These are phyloP conservation scores for Taenaris catops DNA, from an alignment of 2,888 invertebrate species.

Conservation along the genomic window DNA sequence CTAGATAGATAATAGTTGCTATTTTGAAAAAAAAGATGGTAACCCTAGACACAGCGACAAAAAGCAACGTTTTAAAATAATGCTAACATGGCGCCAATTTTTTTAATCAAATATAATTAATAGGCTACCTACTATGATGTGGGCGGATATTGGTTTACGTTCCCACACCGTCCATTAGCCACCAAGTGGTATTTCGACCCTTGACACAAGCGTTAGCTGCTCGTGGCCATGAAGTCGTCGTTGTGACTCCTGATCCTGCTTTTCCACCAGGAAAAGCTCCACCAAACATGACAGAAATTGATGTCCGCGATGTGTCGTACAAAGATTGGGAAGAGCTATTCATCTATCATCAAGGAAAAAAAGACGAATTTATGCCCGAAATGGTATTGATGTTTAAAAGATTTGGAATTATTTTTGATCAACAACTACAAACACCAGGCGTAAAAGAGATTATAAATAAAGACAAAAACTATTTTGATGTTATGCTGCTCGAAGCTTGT, in stretches of 20 bases:
- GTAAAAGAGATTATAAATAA: slow-evolving; percentile 29
- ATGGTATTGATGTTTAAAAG: slow-evolving; percentile 13
- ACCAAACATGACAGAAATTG: slow-evolving; percentile 37
- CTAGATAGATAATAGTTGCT: too few species aligned
- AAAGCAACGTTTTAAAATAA: too few species aligned
- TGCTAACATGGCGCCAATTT: too few species aligned
- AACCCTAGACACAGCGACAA: too few species aligned
- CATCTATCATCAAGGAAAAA: slow-evolving; percentile 4
- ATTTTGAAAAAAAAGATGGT: too few species aligned
- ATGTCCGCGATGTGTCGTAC: slow-evolving; percentile 37
- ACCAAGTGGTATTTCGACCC: slow-evolving; percentile 32
- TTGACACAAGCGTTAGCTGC: slow-evolving; percentile 40
- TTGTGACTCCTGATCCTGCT: slow-evolving; percentile 34
- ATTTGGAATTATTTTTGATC: slow-evolving; percentile 23
- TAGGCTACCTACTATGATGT: slow-evolving; percentile 15
- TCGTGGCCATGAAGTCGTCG: slow-evolving; percentile 34
- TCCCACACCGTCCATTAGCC: slow-evolving; percentile 48
- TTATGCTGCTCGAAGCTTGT: slow-evolving; percentile 27
- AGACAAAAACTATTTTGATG: slow-evolving; percentile 26
- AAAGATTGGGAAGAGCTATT: slow-evolving; percentile 22
- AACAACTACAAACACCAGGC: slow-evolving; percentile 27
- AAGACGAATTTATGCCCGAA: slow-evolving; percentile 6
- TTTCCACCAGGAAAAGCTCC: slow-evolving; percentile 29
- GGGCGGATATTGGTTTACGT: slow-evolving; percentile 45
- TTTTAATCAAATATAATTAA: too few species aligned